These are phyloP conservation scores for Macrocentrus cingulum DNA, from an alignment of 1,140 invertebrate genomes.

Conservation along the genomic window DNA sequence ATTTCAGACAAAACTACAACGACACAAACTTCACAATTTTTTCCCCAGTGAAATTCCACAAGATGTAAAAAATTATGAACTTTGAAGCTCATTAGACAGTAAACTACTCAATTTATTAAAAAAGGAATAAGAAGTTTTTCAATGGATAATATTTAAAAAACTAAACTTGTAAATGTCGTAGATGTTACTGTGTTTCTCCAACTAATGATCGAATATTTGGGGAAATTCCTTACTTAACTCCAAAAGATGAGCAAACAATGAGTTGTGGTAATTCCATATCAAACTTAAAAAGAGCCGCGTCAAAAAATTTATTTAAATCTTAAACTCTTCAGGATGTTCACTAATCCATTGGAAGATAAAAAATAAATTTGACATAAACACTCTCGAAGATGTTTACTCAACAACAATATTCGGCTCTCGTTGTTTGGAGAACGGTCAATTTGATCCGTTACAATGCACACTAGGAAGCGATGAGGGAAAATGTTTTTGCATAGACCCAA, in stretches of 20 bases:
- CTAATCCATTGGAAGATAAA: slow-evolving; percentile 31
- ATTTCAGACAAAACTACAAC: no score
- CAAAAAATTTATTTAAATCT: slow-evolving; percentile 16
- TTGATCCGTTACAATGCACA: slow-evolving; percentile 62
- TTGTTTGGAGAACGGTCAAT: slow-evolving; percentile 61
- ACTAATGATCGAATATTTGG: slow-evolving; percentile 64
- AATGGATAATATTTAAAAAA: no score
- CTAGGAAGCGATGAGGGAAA: slow-evolving; percentile 39
- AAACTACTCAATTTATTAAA: no score
- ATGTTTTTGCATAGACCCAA: slow-evolving; percentile 61
- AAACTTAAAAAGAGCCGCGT: slow-evolving; percentile 2
- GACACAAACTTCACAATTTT: no score
- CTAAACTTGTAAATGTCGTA: slow-evolving; percentile 43
- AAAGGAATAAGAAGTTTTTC: no score
- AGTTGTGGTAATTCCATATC: slow-evolving; percentile 57
- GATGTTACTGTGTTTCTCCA: slow-evolving; percentile 64
- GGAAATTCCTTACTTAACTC: slow-evolving; percentile 55
- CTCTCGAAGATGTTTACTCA: background rate
- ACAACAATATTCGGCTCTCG: slow-evolving; percentile 35
- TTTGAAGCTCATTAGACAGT: no score
- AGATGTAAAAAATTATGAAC: no score
- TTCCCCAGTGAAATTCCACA: no score
- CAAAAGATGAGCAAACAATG: slow-evolving; percentile 52
- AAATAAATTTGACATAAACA: slow-evolving; percentile 14
- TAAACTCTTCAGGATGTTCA: slow-evolving; percentile 32